Base-by-base conservation (phyloP, 2,888 invertebrate genomes). In the Hirtodrosophila trivittata region DNA sequence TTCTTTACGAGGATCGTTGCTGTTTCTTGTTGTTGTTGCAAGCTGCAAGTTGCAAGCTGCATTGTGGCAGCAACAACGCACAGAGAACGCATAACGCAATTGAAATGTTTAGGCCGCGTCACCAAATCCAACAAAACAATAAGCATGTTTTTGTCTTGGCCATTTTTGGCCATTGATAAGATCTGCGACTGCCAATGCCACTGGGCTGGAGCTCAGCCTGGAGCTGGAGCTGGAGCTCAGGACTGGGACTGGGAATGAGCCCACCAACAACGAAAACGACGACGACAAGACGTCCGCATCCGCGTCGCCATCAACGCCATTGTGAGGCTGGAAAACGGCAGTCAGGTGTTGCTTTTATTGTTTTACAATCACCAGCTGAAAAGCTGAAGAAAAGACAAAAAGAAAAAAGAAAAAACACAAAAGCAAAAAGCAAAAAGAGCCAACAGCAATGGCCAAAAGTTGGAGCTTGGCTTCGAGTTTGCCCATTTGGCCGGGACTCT, bases 301-400 rank as follows among this genome's bases (percentile, higher is more conserved):
- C 75, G 74, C 75, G 75, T 71, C 67, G 71, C 71, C 75, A 75
- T 75, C 75, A 75, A 75, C 72, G 84, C 85, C 80, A 82, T 85
- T 83, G 83, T 80, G 59, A 59, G 59, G 30, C 65, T 38, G 58
- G 39, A 46, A 69, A 84, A 75, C 84, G 68, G 78, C 85, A 84
- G 85, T 82, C 82, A 82, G 85, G 82, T 85, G 83, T 82, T 82
- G 85, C 83, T 82, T 82, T 85, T 85, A 85, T 82, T 82, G 82
- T 82, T 83, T 82, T 80, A 83, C 86, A 85, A 82, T 82, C 82
- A 85, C 81, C 80, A 69, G 45, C 55, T 56, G 32, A 33, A 32
- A 39, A 43, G 18, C 32, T 7, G 2, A n/a, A 28, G 9, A 33
- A 52, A 28, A 35, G 25, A 47, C 16, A 33, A 9, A 46, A 18